Base-by-base conservation (phyloP, 2,888 invertebrate species). In the Amiota communis region DNA sequence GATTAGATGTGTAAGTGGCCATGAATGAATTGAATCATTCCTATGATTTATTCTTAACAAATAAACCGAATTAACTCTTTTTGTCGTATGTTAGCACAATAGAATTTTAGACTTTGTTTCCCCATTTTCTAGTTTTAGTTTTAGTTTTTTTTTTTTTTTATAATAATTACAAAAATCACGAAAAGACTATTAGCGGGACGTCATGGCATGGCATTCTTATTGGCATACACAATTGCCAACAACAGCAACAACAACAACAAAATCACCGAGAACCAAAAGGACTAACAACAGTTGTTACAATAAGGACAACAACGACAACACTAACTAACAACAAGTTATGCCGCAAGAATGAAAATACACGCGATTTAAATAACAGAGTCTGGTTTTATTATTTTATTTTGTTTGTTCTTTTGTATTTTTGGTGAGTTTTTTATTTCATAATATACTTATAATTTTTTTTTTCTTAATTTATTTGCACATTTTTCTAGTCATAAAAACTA, bases 131-230 rank as follows among this genome's bases (percentile, higher is more conserved):
- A 36, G 36, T 36, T 36, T 36, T 36, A 6, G 36, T 36, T 36
- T 36, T 36, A 4, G 36, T 74, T 61, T 59, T 65, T 74, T 69
- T 59, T 71, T 76, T 71, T 74, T 74, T 76, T 72, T 72, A 68
- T 71, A 79, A 82, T 87, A 87, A 88, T 87, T 87, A 87, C 88
- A 80, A 76, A 79, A 78, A 86, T 83, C 87, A 87, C 87, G 87
- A 86, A 78, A 73, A 69, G 74, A 65, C 75, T 76, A 80, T 80
- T 79, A 86, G 78, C 77, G 76, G 73, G 36, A 36, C 36, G 36
- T 36, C 36, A 36, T 36, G 71, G 75, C 72, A 49, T 36, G 36
- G 36, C 36, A 36, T 36, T 36, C 36, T 36, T 36, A 36, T 36
- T 36, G 36, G 36, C 76, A 68, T 78, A 79, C 79, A 82, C 80